Evolutionary conservation across 2,888 invertebrate genomes (phyloP).

Genomic region (Eupelmus urozonus): DNA sequence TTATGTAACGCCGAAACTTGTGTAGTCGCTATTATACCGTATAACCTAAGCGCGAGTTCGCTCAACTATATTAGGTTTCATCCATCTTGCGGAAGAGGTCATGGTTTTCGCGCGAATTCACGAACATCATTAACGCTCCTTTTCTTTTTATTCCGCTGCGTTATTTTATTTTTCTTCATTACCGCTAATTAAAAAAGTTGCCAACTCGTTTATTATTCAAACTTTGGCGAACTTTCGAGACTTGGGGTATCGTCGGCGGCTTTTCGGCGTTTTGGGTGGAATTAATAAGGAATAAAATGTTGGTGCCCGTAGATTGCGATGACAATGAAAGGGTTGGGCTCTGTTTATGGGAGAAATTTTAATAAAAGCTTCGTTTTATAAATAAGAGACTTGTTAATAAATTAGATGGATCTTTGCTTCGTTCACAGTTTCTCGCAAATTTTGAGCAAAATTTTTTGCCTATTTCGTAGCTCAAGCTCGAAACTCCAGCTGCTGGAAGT

Average conservation of each 20-base stretch:
- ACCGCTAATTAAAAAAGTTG: conserved; percentile 58
- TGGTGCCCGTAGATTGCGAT: too few species aligned
- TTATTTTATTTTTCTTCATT: conserved; percentile 19
- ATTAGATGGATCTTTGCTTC: too few species aligned
- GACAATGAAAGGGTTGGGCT: too few species aligned
- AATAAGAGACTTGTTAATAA: too few species aligned
- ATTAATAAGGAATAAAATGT: too few species aligned
- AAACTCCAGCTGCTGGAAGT: too few species aligned
- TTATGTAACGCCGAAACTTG: conserved; percentile 59
- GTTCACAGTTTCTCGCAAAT: too few species aligned
- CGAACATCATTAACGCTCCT: conserved; percentile 54
- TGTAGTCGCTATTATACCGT: conserved; percentile 57
- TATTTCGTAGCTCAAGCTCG: too few species aligned
- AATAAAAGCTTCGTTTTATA: too few species aligned
- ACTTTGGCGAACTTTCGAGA: not conserved
- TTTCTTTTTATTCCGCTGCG: not conserved
- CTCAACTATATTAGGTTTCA: conserved; percentile 60
- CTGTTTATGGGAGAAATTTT: too few species aligned
- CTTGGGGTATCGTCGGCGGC: not conserved
- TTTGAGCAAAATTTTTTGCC: too few species aligned
- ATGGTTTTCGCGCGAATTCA: conserved; percentile 35
- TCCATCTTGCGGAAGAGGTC: conserved; percentile 59
- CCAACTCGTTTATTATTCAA: conserved; percentile 52
- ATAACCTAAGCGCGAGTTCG: conserved; percentile 53
- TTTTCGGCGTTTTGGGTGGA: too few species aligned